Evolutionary conservation across 2,113 vertebrate genomes (phyloP), one percentile per base, ranked within the genome.

Genomic region (Notothenia rossii): DNA sequence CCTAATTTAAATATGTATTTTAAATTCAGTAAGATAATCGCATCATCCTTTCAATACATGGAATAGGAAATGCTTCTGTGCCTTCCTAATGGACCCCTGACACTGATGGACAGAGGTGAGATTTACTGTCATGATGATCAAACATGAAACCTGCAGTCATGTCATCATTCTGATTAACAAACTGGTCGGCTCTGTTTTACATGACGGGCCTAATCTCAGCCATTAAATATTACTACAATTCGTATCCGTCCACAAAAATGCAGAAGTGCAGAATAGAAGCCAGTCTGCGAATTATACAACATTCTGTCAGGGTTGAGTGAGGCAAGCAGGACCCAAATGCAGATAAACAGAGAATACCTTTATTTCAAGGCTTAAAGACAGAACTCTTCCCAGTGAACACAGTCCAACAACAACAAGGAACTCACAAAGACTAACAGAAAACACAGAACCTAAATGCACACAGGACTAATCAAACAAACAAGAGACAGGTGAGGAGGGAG

Each of bases 111-210:
- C 61, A 69, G 60, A 75, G 40, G 58, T 66, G 43, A 75, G 65
- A 72, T 55, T 59, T 56, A 79, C 43, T 68, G 79, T 68, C 62
- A 72, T 65, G 25, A 48, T 43, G 59, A 83, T 83, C 61, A 72
- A 85, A 61, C 22, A 25, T 0, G 40, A 72, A 82, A 61, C 61
- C 43, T 75, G 14, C 48, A 75, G 53, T 62, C 66, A 70, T 55
- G 66, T 72, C n/a, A 70, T 25, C 48, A 78, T 55, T 81, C 48
- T 78, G 20, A 77, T 86, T 54, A 71, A 77, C 62, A 86, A 36
- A 33, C 50, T 68, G 40, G 7, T 43, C 53, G 49, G 17, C 17
- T 46, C 22, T n/a, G 61, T 45, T 61, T 15, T 65, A 50, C 14
- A 17, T 58, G 12, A 48, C 56, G 4, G 11, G 68, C 18, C 36